Evolutionary conservation across 2,113 vertebrate species (phyloP).

Genomic region (Mionectes macconnelli): DNA sequence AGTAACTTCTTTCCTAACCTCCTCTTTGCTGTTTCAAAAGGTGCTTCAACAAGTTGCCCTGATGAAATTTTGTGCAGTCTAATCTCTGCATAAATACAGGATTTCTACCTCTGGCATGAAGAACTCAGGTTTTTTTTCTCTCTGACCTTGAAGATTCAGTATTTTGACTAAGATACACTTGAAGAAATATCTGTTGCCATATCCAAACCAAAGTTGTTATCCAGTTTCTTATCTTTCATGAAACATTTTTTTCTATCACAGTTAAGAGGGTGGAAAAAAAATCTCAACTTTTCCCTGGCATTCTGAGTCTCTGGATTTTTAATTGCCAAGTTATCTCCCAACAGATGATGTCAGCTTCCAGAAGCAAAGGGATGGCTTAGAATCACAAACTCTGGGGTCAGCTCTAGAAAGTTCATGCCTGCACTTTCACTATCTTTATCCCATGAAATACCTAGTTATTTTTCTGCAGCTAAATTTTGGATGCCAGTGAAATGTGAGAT

Average conservation of each 20-base stretch:
- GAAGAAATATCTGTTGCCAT: background rate
- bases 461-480: accelerated
- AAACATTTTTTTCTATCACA: background rate
- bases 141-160: background rate
- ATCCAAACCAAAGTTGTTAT: background rate
- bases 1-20: background rate
- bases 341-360: background rate
- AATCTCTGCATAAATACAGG: background rate
- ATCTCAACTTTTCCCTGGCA: background rate
- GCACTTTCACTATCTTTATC: background rate
- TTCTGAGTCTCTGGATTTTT: background rate
- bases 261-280: accelerated
- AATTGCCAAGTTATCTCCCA: background rate
- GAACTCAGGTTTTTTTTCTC: background rate
- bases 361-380: background rate
- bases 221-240: background rate
- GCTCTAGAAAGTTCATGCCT: background rate
- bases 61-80: background rate
- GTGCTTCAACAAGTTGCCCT: background rate
- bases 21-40: background rate
- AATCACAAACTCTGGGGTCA: background rate
- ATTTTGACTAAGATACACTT: background rate
- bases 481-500: background rate
- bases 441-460: background rate
- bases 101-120: background rate